A percentile compares a stretch with the other conserved stretches of the same genome.
Evolutionary conservation across 2,888 invertebrate species (phyloP).

Genomic region (Tetragnatha montana): DNA sequence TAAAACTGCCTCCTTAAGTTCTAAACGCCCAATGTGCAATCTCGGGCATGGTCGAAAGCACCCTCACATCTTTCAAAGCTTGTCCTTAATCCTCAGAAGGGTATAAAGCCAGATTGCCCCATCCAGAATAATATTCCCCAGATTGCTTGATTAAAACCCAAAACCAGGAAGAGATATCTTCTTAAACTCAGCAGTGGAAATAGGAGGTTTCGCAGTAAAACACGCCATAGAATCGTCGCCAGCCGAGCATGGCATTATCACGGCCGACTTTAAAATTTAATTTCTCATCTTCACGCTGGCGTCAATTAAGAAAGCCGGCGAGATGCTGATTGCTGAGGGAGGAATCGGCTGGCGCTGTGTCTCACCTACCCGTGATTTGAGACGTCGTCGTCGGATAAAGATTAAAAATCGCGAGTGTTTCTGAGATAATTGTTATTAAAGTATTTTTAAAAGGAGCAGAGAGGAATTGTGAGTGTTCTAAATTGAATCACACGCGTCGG

Average conservation of each 20-base stretch:
- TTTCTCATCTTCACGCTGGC: conserved; percentile 22
- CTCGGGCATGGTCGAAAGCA: not conserved
- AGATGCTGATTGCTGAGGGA: conserved; percentile 18
- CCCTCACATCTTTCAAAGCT: not conserved
- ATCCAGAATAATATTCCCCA: not conserved
- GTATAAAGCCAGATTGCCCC: not conserved
- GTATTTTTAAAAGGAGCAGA: not conserved
- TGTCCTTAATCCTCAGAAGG: not conserved
- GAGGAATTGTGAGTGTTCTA: not conserved
- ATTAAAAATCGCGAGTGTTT: not conserved
- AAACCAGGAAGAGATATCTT: not conserved
- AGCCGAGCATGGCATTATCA: conserved; percentile 21
- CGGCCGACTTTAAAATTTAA: conserved; percentile 33
- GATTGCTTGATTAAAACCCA: not conserved
- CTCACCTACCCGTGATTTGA: not conserved
- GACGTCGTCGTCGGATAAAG: not conserved
- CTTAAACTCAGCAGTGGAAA: not conserved
- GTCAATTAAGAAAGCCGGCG: conserved; percentile 28
- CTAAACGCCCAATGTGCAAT: not conserved
- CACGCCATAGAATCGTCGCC: not conserved
- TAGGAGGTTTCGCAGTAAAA: not conserved
- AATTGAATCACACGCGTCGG: not conserved
- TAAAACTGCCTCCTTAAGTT: not conserved
- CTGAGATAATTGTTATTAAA: not conserved
- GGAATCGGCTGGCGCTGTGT: not conserved